These are phyloP conservation scores for Trichonephila clavipes DNA, from an alignment of 1,140 invertebrate species.

Conservation along the genomic window DNA sequence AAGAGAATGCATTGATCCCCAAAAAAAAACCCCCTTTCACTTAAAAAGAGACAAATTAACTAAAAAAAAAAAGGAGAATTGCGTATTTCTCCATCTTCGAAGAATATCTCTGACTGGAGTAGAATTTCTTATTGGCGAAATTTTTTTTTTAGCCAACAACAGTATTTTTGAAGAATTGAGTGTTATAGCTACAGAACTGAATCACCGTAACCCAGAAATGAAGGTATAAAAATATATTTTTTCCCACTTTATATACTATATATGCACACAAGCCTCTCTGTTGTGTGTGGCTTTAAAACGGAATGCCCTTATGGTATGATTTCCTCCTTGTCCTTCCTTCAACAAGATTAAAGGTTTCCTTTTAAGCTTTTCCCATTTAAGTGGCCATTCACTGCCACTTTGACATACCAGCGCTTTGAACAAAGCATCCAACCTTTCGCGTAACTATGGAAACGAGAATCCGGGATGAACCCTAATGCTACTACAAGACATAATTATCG, in stretches of 20 bases:
- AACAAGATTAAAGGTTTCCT: slow-evolving; percentile 66
- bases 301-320: slow-evolving; percentile 47
- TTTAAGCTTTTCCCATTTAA: slow-evolving; percentile 69
- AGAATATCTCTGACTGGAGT: slow-evolving; percentile 17
- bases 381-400: slow-evolving; percentile 55
- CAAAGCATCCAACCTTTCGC: slow-evolving; percentile 54
- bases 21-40: background rate
- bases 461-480: slow-evolving; percentile 64
- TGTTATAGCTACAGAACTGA: background rate
- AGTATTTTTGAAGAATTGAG: slow-evolving; percentile 18
- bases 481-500: slow-evolving; percentile 69
- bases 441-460: slow-evolving; percentile 66
- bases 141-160: background rate
- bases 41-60: background rate
- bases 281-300: slow-evolving; percentile 60
- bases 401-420: slow-evolving; percentile 50
- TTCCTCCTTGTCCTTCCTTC: slow-evolving; percentile 40
- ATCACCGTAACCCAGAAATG: slow-evolving; percentile 28
- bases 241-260: slow-evolving; percentile 30
- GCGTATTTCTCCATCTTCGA: background rate
- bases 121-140: background rate
- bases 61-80: background rate
- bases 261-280: slow-evolving; percentile 51
- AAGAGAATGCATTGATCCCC: too few relatives aligned
- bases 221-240: slow-evolving; percentile 59